A percentile compares a stretch with the other conserved stretches of the same genome.
These are phyloP conservation scores for Trachelus tabidus DNA, from an alignment of 2,888 invertebrate genomes.

Conservation along the genomic window DNA sequence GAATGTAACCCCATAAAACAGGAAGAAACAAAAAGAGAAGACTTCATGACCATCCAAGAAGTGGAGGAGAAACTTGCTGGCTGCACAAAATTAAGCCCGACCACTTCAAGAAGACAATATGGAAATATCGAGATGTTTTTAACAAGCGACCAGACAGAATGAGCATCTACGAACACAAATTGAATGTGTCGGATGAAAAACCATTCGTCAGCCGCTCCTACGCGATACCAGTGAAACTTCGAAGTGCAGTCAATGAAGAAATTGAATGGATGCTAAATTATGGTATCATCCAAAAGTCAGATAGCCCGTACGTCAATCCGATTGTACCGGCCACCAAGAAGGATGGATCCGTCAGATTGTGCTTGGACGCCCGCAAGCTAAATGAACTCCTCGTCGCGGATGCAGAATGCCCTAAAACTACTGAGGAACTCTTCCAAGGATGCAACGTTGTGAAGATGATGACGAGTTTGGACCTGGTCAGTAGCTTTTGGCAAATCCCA, in stretches of 20 bases:
- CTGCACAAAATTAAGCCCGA: too few species aligned
- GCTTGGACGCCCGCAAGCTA: not conserved
- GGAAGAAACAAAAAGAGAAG: too few species aligned
- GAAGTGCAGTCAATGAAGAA: not conserved
- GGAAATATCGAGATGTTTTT: slow-evolving; percentile 7
- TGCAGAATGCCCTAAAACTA: not conserved
- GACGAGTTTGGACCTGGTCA: not conserved
- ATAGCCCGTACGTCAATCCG: not conserved
- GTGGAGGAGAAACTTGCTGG: too few species aligned
- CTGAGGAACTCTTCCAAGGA: slow-evolving; percentile 2
- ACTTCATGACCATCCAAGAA: too few species aligned
- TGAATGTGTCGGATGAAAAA: not conserved
- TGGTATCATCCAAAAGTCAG: not conserved
- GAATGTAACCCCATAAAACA: too few species aligned
- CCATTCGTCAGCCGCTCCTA: too few species aligned
- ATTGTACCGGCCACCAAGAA: too few species aligned
- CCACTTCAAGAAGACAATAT: not conserved
- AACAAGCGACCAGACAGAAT: slow-evolving; percentile 1
- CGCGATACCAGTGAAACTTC: not conserved
- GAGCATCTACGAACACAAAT: not conserved
- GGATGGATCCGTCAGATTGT: not conserved
- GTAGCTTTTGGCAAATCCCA: too few species aligned
- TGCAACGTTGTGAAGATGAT: not conserved
- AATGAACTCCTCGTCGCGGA: slow-evolving; percentile 1
- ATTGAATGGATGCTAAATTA: slow-evolving; percentile 1